Percentiles rank a stretch among this genome's conserved stretches.
These are phyloP conservation scores for Meteorus colon DNA, from an alignment of 2,888 invertebrate species.

Conservation along the genomic window DNA sequence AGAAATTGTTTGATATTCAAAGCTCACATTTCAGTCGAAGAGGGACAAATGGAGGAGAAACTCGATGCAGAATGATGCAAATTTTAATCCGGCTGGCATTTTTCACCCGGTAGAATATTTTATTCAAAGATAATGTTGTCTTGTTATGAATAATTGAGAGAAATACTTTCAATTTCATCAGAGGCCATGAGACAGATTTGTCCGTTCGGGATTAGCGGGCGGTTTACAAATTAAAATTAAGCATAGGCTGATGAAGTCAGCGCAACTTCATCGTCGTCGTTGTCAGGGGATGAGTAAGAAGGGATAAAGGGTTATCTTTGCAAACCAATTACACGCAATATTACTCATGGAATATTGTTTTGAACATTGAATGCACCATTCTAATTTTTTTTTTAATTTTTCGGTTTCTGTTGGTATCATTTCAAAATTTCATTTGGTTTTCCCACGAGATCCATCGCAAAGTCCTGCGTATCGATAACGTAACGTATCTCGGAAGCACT, in stretches of 20 bases:
- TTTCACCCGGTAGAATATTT: neutral
- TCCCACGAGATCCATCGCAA: slow-evolving; percentile 25
- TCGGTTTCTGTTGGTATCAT: neutral
- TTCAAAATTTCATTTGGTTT: slow-evolving; percentile 8
- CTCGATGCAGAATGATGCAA: neutral
- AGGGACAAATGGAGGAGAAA: neutral
- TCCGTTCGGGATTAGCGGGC: slow-evolving; percentile 61
- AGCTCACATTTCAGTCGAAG: slow-evolving; percentile 58
- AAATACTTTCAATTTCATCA: neutral
- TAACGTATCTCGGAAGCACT: slow-evolving; percentile 43
- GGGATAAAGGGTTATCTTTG: slow-evolving; percentile 1
- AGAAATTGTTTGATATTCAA: slow-evolving; percentile 71
- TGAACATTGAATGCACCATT: neutral
- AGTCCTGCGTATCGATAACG: slow-evolving; percentile 34
- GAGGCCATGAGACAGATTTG: slow-evolving; percentile 14
- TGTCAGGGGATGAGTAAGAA: neutral
- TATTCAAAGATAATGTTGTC: neutral
- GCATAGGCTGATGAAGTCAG: slow-evolving; percentile 63
- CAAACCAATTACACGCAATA: slow-evolving; percentile 11
- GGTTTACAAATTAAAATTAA: slow-evolving; percentile 69
- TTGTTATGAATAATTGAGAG: slow-evolving; percentile 1
- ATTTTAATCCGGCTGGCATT: neutral
- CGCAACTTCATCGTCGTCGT: slow-evolving; percentile 11
- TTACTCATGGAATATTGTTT: neutral
- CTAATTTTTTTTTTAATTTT: neutral